phyloP scores from a whole-genome alignment of 2,888 invertebrate genomes.

The Hirtodrosophila trivittata region DNA sequence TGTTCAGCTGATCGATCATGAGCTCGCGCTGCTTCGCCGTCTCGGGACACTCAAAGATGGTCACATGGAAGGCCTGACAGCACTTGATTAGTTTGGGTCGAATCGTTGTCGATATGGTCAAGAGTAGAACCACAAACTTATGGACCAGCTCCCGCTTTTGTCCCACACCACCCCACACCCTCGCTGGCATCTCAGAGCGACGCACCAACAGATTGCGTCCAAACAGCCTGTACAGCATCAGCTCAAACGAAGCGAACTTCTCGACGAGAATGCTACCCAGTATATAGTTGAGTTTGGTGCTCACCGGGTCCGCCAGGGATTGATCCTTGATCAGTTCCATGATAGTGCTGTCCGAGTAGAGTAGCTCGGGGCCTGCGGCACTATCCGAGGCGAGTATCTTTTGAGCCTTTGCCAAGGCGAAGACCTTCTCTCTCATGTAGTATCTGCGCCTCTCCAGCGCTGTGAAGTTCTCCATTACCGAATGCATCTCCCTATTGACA shows the following conservation, averaged over 20 bases:
- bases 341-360: conserved; percentile 68
- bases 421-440: conserved; percentile 58
- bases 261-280: conserved; percentile 97
- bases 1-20: conserved; percentile 90
- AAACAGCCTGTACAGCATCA: conserved; percentile 97
- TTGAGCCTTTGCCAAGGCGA: conserved; percentile 62
- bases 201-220: conserved; percentile 96
- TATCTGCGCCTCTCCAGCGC: conserved; percentile 41
- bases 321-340: conserved; percentile 67
- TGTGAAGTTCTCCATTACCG: conserved; percentile 54
- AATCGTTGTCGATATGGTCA: conserved; percentile 91
- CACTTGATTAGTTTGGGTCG: conserved; percentile 91
- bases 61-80: conserved; percentile 92
- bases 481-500: conserved; percentile 49
- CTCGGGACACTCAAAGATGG: conserved; percentile 93
- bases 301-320: conserved; percentile 12
- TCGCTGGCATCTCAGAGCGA: conserved; percentile 94
- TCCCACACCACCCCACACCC: conserved; percentile 87
- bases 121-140: conserved; percentile 93
- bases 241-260: conserved; percentile 95
- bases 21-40: conserved; percentile 88
- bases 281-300: conserved; percentile 89
- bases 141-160: conserved; percentile 17
- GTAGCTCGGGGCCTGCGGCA: conserved; percentile 46
- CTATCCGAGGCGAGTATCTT: conserved; percentile 54